Evolutionary conservation across 2,113 vertebrate genomes (phyloP).

Genomic region (Hoplias malabaricus): DNA sequence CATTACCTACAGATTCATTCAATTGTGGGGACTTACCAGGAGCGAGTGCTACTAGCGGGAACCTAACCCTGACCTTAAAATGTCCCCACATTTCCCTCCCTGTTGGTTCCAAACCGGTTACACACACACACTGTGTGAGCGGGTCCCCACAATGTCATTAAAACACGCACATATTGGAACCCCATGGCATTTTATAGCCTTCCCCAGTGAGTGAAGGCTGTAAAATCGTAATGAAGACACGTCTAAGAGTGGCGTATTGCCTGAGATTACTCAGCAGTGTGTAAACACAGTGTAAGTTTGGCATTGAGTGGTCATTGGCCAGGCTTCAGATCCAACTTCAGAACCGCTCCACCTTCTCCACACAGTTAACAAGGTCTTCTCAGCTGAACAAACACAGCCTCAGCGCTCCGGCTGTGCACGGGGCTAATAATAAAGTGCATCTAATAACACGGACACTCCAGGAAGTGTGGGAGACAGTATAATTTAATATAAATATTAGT

Average conservation of each 20-base stretch:
- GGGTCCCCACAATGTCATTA: no score
- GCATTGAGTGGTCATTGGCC: not conserved
- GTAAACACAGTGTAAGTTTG: not conserved
- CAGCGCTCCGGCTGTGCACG: not conserved
- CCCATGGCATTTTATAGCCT: not conserved
- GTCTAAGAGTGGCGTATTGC: not conserved
- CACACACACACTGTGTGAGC: not conserved
- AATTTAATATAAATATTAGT: no score
- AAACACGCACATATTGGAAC: not conserved
- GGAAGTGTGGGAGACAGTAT: no score
- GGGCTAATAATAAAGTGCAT: no score
- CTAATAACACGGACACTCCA: no score
- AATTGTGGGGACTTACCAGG: no score
- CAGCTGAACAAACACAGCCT: not conserved
- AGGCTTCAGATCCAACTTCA: not conserved
- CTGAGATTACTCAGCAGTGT: not conserved
- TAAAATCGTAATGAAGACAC: constrained; percentile 13
- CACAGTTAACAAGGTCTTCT: not conserved
- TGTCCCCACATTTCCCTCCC: no score
- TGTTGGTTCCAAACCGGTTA: no score
- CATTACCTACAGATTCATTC: no score
- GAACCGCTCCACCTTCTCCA: not conserved
- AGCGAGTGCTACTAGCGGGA: no score
- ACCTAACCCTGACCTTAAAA: no score
- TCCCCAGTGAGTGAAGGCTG: not conserved